Evolutionary conservation across 2,113 vertebrate genomes (phyloP), one percentile per base, ranked within the genome.

Genomic region (Phrynosoma platyrhinos): DNA sequence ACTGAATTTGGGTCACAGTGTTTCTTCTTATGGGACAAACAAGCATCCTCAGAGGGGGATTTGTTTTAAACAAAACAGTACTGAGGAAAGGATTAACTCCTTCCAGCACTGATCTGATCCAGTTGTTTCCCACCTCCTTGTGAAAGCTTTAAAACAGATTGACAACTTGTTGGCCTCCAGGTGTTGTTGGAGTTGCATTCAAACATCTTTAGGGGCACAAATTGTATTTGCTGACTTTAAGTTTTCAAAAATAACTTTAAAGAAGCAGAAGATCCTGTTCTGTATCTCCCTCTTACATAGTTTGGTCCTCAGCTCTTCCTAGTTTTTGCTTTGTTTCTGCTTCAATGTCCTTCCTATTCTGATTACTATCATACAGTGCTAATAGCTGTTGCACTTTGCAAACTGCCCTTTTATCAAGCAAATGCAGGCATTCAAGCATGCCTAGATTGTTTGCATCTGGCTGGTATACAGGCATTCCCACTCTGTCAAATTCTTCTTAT

Each of bases 261-360:
- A 79, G 30, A 27, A 12, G 32, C 7, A 25, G 62, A 68, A 86
- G 40, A 79, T 53, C 42, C 2, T 32, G 66, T 86, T 13, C 25
- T 66, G 23, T 8, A n/a, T n/a, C 40, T 66, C 36, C 47, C 36
- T 52, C 66, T 52, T 32, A 53, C 53, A 2, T 78, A 68, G 62
- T 52, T 86, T 79, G 84, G 40, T 20, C 62, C 40, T 64, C 32
- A 27, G 25, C 40, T 75, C 5, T 79, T 86, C 76, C 13, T 66
- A 21, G 55, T 75, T 47, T 47, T 47, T 87, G 40, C 47, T 87
- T 62, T 62, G 18, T 62, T 62, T 87, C 86, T 66, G 27, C 71
- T 18, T 75, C 79, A 75, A 20, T 66, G 71, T 12, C 18, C 36
- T 71, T 71, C 71, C 42, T 53, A 64, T 47, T 87, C 36, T 66